phyloP scores from a whole-genome alignment of 35 echinoderm and acorn worm genomes.

The Heliocidaris erythrogramma region DNA sequence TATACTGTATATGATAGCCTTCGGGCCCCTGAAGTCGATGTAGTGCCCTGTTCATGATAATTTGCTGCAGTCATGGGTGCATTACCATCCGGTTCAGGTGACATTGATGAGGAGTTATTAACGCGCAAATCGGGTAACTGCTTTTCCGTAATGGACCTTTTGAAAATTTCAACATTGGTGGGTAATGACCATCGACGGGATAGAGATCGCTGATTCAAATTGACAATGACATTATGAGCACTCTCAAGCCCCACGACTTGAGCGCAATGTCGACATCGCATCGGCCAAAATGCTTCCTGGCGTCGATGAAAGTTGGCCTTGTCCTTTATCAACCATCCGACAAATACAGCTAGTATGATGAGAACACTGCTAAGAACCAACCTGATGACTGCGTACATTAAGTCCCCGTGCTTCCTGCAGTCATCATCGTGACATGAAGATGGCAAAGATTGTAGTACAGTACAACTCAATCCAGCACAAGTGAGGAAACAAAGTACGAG shows the following conservation, averaged over 20 bases:
- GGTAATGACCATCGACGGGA: neutral
- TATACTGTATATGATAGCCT: neutral
- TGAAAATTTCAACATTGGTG: neutral
- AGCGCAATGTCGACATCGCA: neutral
- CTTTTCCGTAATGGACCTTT: neutral
- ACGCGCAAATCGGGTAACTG: neutral
- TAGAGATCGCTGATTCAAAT: neutral
- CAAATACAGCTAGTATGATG: neutral
- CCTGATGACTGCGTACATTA: neutral
- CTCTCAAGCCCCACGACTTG: neutral
- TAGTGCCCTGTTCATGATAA: neutral
- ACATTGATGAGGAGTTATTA: neutral
- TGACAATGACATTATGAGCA: neutral
- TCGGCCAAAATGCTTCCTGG: slow-evolving; percentile 1
- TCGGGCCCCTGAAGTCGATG: neutral
- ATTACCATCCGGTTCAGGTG: neutral
- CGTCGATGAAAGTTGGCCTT: neutral
- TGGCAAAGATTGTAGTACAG: neutral
- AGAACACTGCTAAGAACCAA: neutral
- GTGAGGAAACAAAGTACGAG: neutral
- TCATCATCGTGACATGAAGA: neutral
- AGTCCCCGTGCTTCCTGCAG: neutral
- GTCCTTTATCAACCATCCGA: neutral
- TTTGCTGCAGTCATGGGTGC: too few relatives aligned
- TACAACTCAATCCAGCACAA: neutral